Percentiles rank a stretch among this genome's conserved stretches.
These are phyloP conservation scores for Sebastes matsubarae DNA, from an alignment of 2,797 vertebrate genomes.

Conservation along the genomic window DNA sequence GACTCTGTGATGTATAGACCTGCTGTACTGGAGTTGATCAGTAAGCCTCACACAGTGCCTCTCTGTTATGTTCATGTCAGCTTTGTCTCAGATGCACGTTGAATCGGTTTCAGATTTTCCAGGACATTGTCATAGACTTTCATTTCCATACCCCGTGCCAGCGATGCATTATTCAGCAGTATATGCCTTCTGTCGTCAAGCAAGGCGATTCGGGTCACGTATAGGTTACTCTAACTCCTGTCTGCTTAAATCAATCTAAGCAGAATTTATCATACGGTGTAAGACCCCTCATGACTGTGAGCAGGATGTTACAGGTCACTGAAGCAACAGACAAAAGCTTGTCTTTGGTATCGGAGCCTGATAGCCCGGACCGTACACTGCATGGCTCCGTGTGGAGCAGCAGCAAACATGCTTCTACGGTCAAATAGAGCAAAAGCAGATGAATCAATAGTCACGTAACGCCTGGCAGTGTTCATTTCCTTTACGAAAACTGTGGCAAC, in stretches of 20 bases:
- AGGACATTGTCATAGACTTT: constrained; percentile 26
- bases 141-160: constrained; percentile 34
- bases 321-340: constrained; percentile 2
- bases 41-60: neutral
- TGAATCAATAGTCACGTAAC: neutral
- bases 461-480: neutral
- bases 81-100: constrained; percentile 13
- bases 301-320: neutral
- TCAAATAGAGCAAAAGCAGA: neutral
- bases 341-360: neutral
- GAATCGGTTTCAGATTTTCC: constrained; percentile 15
- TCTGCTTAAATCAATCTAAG: constrained; percentile 33
- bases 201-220: constrained; percentile 14
- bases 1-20: neutral
- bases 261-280: constrained; percentile 22
- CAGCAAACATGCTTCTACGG: neutral
- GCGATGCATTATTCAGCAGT: constrained; percentile 60
- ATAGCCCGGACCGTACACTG: neutral
- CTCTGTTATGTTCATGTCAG: constrained; percentile 2
- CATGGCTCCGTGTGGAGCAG: neutral
- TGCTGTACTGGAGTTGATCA: neutral
- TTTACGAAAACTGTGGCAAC: neutral
- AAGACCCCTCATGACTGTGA: neutral
- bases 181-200: neutral
- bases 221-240: constrained; percentile 25